A percentile compares a stretch with the other conserved stretches of the same genome.
Conservation (phyloP, 2,888 invertebrate species). For the Stenodema calcarata region DNA sequence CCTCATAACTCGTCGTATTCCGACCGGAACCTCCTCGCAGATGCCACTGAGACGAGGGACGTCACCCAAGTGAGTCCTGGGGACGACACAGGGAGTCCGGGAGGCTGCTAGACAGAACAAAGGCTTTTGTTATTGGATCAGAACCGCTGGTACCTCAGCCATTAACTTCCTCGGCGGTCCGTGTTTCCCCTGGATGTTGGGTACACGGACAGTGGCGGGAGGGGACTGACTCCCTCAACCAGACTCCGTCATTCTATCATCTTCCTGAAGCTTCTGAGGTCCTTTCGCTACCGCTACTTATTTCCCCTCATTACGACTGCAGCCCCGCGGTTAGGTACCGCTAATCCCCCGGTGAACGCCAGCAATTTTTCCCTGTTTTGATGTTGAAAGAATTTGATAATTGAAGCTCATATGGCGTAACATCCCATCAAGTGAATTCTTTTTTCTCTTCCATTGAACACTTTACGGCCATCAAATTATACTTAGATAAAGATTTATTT, state of each 20-base stretch:
- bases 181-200: not conserved
- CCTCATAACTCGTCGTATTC: not conserved
- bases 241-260: not conserved
- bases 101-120: not conserved
- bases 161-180: not conserved
- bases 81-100: not conserved
- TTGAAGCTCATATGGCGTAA: too few species aligned
- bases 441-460: too few species aligned
- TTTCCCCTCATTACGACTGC: not conserved
- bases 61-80: not conserved
- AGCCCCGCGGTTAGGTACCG: not conserved
- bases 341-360: not conserved
- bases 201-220: not conserved
- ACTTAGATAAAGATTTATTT: too few species aligned
- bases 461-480: too few species aligned
- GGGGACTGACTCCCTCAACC: not conserved
- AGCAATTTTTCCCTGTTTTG: not conserved
- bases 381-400: not conserved
- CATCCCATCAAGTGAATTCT: too few species aligned
- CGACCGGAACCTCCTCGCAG: not conserved
- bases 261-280: not conserved
- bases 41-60: not conserved
- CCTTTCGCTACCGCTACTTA: not conserved
- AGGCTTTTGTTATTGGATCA: constrained; percentile 2
- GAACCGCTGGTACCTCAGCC: not conserved